Percentiles rank a stretch among this genome's conserved stretches.
These are phyloP conservation scores for Fulica atra DNA, from an alignment of 2,113 vertebrate species.

Conservation along the genomic window DNA sequence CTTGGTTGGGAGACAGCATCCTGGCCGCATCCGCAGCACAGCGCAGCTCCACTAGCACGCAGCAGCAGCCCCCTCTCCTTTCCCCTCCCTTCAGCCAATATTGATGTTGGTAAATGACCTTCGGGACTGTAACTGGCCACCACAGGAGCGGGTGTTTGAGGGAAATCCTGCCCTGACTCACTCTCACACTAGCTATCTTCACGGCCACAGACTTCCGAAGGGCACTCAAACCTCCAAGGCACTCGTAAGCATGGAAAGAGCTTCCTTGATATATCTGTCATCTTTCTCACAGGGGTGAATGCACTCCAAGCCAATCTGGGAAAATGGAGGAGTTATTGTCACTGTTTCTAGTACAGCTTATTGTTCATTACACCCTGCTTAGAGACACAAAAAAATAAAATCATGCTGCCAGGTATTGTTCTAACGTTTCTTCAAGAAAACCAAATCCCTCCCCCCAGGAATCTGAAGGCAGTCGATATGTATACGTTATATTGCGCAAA, in stretches of 20 bases:
- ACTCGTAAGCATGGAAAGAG: conserved; percentile 20
- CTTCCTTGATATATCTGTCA: conserved; percentile 64
- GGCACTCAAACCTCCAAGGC: conserved; percentile 35
- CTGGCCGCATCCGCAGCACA: rapidly evolving
- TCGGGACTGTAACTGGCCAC: not conserved
- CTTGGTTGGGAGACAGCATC: not conserved
- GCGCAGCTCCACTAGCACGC: not conserved
- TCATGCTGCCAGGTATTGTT: not conserved
- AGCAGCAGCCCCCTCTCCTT: not conserved
- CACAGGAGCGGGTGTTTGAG: not conserved
- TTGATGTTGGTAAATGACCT: not conserved
- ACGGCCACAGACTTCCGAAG: conserved; percentile 64
- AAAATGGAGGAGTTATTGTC: conserved; percentile 51
- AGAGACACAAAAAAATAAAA: not conserved
- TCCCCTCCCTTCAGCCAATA: not conserved
- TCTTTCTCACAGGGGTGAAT: conserved; percentile 19
- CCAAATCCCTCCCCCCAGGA: not conserved
- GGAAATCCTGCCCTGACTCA: conserved; percentile 62
- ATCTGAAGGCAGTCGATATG: not conserved
- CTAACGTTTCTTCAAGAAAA: conserved; percentile 7
- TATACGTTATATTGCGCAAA: not conserved
- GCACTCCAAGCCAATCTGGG: conserved; percentile 22
- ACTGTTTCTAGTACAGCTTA: conserved; percentile 51
- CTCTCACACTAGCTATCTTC: conserved; percentile 42
- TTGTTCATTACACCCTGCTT: conserved; percentile 64